These are phyloP conservation scores for Tragelaphus scriptus DNA, from an alignment of 2,113 vertebrate genomes.

Conservation along the genomic window DNA sequence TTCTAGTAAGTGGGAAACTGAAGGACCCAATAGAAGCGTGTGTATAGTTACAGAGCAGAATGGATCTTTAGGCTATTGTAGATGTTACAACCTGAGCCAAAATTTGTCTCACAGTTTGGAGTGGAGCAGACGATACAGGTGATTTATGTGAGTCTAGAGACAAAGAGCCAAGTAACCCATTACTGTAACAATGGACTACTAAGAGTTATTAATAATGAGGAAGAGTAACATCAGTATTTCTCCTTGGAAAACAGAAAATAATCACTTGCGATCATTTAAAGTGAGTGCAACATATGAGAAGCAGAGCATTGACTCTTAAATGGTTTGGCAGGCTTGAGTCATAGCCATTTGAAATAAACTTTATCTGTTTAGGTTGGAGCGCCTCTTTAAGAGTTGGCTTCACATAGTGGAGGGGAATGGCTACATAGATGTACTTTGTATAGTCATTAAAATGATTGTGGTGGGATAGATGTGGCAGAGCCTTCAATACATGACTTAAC, in stretches of 20 bases:
- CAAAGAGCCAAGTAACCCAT: background rate
- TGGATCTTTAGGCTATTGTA: background rate
- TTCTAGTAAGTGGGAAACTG: background rate
- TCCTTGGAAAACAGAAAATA: background rate
- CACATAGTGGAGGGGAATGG: background rate
- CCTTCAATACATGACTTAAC: background rate
- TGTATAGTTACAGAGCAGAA: background rate
- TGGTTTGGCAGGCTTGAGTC: background rate
- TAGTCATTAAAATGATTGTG: background rate
- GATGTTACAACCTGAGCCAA: background rate
- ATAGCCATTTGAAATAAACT: background rate
- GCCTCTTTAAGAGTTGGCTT: background rate
- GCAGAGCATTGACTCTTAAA: background rate
- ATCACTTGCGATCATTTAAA: background rate
- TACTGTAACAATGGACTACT: background rate
- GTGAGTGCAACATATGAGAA: background rate
- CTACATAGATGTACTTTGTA: background rate
- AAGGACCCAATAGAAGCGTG: background rate
- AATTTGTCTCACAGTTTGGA: background rate
- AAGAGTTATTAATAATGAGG: background rate
- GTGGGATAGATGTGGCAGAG: background rate
- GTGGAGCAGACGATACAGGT: background rate
- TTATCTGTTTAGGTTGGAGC: background rate
- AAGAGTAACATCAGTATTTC: background rate
- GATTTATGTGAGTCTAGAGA: slow-evolving; percentile 12